A percentile compares a stretch with the other conserved stretches of the same genome.
These are phyloP conservation scores for Clamator glandarius DNA, from an alignment of 2,797 vertebrate species.

Conservation along the genomic window DNA sequence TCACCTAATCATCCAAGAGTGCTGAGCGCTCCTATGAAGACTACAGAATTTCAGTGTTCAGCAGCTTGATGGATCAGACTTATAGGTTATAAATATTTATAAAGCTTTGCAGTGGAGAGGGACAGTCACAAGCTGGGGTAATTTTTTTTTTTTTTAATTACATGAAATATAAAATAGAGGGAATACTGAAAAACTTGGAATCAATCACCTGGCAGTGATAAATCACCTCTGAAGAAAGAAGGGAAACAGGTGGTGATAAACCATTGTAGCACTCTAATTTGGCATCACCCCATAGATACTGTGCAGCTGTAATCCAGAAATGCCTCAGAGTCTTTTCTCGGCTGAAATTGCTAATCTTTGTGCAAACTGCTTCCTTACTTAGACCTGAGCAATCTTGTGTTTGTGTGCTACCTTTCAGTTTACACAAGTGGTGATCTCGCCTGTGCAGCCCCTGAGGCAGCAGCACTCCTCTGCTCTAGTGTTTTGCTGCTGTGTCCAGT, in stretches of 20 bases:
- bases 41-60: background rate
- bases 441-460: background rate
- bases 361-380: background rate
- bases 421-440: background rate
- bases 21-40: background rate
- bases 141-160: background rate
- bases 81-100: background rate
- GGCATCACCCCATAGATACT: background rate
- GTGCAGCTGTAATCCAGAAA: background rate
- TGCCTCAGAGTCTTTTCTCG: background rate
- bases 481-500: rapidly evolving
- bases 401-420: background rate
- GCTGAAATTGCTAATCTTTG: background rate
- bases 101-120: background rate
- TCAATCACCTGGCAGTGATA: conserved; percentile 36
- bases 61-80: background rate
- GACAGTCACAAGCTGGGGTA: background rate
- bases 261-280: background rate
- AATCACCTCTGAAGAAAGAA: conserved; percentile 27
- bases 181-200: background rate
- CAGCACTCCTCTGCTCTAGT: background rate
- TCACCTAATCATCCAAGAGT: background rate
- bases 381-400: background rate
- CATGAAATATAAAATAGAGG: background rate
- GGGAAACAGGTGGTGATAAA: background rate